Evolutionary conservation across 2,888 invertebrate species (phyloP).

Genomic region (Drosophila niveifrons): DNA sequence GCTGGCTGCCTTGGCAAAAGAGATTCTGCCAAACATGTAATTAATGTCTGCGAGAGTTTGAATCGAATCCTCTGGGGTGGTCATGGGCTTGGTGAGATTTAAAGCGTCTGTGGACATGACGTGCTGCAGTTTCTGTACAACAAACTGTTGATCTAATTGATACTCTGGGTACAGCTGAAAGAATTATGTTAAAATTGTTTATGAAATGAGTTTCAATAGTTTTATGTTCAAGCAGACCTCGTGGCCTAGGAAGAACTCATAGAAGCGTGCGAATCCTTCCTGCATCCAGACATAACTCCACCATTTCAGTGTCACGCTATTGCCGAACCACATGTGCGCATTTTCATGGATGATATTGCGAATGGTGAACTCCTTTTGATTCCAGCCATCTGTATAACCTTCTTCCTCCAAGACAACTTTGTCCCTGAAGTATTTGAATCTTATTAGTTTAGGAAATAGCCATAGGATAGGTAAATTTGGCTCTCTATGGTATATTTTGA

Average conservation of each 20-base stretch:
- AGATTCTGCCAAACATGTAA: slow-evolving; percentile 87
- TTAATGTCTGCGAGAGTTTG: slow-evolving; percentile 87
- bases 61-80: slow-evolving; percentile 85
- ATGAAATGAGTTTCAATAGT: no score
- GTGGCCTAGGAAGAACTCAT: slow-evolving; percentile 87
- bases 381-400: slow-evolving; percentile 76
- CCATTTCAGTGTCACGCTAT: slow-evolving; percentile 86
- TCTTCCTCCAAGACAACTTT: slow-evolving; percentile 67
- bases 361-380: slow-evolving; percentile 85
- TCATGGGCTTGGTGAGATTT: slow-evolving; percentile 87
- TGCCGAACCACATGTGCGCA: slow-evolving; percentile 89
- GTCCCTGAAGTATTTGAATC: slow-evolving; percentile 52
- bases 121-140: slow-evolving; percentile 89
- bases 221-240: slow-evolving; percentile 72
- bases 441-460: no score
- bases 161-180: slow-evolving; percentile 88
- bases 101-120: slow-evolving; percentile 87
- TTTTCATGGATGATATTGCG: slow-evolving; percentile 86
- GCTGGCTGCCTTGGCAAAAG: slow-evolving; percentile 89
- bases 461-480: no score
- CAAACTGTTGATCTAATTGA: slow-evolving; percentile 89
- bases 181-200: background rate
- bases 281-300: slow-evolving; percentile 88
- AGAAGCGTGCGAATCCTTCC: slow-evolving; percentile 89
- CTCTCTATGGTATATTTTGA: no score